Evolutionary conservation across 2,797 vertebrate species (phyloP), one percentile per base, ranked within the genome.

Genomic region (Rhodeus uyekii): DNA sequence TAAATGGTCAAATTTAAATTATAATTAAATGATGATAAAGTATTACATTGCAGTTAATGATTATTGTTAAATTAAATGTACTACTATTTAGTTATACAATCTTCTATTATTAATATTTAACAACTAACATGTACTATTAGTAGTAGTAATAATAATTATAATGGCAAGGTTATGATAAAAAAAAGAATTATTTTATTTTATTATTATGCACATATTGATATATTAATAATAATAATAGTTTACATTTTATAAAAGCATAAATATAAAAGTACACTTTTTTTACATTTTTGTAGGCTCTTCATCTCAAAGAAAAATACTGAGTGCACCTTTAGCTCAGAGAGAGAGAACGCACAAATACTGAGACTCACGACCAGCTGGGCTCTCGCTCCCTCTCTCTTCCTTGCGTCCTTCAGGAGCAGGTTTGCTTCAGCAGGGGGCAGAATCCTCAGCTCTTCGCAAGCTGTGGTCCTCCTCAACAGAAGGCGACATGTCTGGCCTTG

Each of bases 391-490:
- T 60, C 50, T 60, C 12, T 46, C 29, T 55, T 46, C 34, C 10
- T 39, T 32, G 14, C 81, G 85, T 85, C 87, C 87, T 85, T 86
- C 81, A 86, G 72, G 85, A 87, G 74, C 87, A 87, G 83, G 85
- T 83, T 86, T 85, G 78, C 42, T 86, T 65, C 87, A 83, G 85
- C 83, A 75, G 85, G 87, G 84, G 80, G 58, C 77, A 73, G 83
- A 83, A 77, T 83, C 74, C 78, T 83, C 82, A 81, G 85, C 77
- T 81, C 76, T 79, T 55, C n/a, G 48, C 82, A 84, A 87, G 84
- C 84, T 87, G 86, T 86, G 81, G 83, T 86, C 63, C 69, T 84
- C 69, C n/a, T 67, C 64, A 80, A 87, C 87, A 88, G 87, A 86
- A 88, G 87, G 87, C 75, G 72, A 39, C 29, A 24, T 81, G 83